Evolutionary conservation across 2,113 vertebrate genomes (phyloP), one percentile per base, ranked within the genome.

Genomic region (Rhineura floridana): DNA sequence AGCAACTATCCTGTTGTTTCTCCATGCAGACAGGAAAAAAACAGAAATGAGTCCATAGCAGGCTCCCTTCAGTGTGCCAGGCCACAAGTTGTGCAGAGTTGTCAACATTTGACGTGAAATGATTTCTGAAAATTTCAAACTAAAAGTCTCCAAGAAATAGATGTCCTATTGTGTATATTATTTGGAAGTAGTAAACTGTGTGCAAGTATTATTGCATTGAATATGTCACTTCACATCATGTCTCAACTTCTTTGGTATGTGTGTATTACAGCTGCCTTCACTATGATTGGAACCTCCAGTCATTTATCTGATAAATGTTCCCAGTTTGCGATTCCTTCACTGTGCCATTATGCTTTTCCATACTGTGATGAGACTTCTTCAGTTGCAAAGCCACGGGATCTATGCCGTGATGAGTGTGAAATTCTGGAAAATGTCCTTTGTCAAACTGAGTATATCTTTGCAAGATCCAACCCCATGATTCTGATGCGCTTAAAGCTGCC

Each of bases 201-300:
- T 33, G n/a, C 21, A 72, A 55, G 3, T 39, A 52, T 86, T 87
- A 7, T 0, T 0, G 70, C 0, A 69, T 62, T 80, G 19, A 85
- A 59, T 46, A 12, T 3, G 15, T 19, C 15, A 15, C 19, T 84
- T 62, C 84, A 28, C n/a, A 1, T 4, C 0, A 5, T 55, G 2
- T 63, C 78, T 25, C 1, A 48, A 75, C 77, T 15, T 81, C 59
- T 42, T 4, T 69, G 81, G 28, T 77, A 36, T 11, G 90, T 92
- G 67, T 94, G 30, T 86, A 85, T 94, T 93, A 2, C 97, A 99
- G 99, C 98, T 9, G 99, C 99, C 86, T 99, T 99, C 97, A 99
- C 99, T 91, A 99, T 99, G 99, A 99, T 99, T 28, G 99, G 99
- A 92, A 99, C 99, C 0, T 99, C 99, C 93, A 99, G 98, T 93